Conservation (phyloP, 2,113 vertebrate genomes). For the Phodopus roborovskii region DNA sequence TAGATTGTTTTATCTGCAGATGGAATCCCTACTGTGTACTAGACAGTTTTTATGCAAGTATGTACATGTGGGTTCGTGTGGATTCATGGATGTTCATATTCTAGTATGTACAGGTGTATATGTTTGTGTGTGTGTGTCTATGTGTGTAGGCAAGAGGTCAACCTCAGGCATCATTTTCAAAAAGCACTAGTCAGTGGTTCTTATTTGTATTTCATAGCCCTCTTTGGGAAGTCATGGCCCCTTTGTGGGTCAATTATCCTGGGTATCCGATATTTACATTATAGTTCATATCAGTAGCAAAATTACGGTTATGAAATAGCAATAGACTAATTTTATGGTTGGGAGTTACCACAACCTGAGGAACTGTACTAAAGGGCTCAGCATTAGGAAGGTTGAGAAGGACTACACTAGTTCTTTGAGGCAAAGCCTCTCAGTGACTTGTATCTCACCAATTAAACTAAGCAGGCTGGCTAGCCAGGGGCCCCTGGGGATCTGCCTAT, state of each 20-base stretch:
- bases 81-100: neutral
- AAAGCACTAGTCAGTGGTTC: neutral
- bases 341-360: neutral
- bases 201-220: neutral
- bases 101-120: neutral
- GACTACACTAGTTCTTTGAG: neutral
- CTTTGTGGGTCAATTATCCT: neutral
- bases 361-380: neutral
- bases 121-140: neutral
- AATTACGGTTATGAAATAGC: neutral
- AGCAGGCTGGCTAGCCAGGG: neutral
- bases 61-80: neutral
- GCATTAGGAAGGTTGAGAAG: neutral
- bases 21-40: conserved; percentile 2
- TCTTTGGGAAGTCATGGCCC: neutral
- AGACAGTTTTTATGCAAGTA: neutral
- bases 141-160: neutral
- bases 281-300: no score
- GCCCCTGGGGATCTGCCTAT: neutral
- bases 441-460: neutral
- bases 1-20: neutral
- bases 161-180: neutral
- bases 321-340: neutral
- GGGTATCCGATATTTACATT: neutral
- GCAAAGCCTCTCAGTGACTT: neutral